Base-by-base conservation (phyloP, 2,113 vertebrate genomes). In the Meleagris gallopavo region DNA sequence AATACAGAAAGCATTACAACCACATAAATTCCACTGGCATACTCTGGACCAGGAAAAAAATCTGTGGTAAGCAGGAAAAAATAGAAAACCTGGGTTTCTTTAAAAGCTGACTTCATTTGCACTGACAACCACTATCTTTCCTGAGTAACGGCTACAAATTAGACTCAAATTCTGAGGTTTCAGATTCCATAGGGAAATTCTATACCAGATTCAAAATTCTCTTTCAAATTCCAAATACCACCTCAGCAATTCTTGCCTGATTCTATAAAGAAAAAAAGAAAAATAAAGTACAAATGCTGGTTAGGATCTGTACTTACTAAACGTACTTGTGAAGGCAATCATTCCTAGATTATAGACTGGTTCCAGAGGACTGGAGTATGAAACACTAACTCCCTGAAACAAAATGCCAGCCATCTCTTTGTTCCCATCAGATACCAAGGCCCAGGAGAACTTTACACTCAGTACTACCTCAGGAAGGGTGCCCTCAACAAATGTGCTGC, bases 41-140 rank as follows among this genome's bases (percentile, higher is more conserved):
- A 18, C 21, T 82, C 30, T 10, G 20, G 13, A 45, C 0, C 67
- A 21, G 34, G 43, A 11, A 30, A 67, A 54, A 65, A 75, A 46
- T 22, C 52, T 40, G 52, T 73, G 83, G 67, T 32, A 86, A 88
- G 67, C 6, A 55, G 16, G 20, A 24, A 93, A 82, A 91, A 90
- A 32, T 3, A 20, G 43, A 22, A 76, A 88, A 75, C 2, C 1
- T 17, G 18, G 78, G 52, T 38, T 27, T 74, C 4, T 38, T 62
- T 16, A 83, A 62, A 34, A 85, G 65, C 13, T 69, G 52, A 15
- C 75, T 79, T 91, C 6, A 0, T 30, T 61, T 43, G 29, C 38
- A 52, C 6, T 0, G 0, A 74, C 25, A 86, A 14, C 25, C 78
- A 24, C 70, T 45, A 13, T 32, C 18, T 29, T 61, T 86, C 48